Evolutionary conservation across 2,797 vertebrate species (phyloP), one percentile per base, ranked within the genome.

Genomic region (Merluccius polli): DNA sequence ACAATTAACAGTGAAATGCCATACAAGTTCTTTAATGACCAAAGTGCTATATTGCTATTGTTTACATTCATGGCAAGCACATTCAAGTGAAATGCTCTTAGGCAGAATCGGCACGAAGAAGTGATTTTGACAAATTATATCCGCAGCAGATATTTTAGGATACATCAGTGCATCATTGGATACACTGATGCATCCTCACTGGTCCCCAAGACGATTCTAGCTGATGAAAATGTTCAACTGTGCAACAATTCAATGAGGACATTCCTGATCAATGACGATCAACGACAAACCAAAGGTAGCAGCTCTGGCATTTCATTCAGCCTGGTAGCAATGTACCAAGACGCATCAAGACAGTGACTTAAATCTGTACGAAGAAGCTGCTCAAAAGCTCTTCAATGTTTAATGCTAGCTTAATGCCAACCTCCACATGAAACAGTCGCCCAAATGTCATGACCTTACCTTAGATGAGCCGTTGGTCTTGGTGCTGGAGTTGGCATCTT

Each of bases 401-500:
- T 6, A 1, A 21, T 48, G 44, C 44, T 18, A 18, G 44, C 44
- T 48, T 21, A 59, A 59, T 13, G 52, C 8, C 10, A 59, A 59
- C 52, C 24, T 59, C 21, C 52, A 30, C 65, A 68, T 13, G 3
- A 3, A 31, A 13, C 27, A 30, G 27, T 11, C 12, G n/a, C 7
- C 63, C 27, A 2, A 5, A 9, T 13, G 74, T 12, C 31, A 15
- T 70, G 32, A 36, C 87, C 93, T 88, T 84, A 96, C 96, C 95
- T 95, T 92, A 78, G 82, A 7, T 1, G 83, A 82, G 15, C 78
- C 74, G 75, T 88, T 93, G 87, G 86, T 76, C 82, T 90, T 94
- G 0, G 85, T 78, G 52, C 90, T 89, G 0, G 88, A 72, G 8
- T 93, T 95, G 87, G 95, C 92, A 77, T 98, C 97, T 87, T 98